Evolutionary conservation across 1,140 invertebrate genomes (phyloP).

Genomic region (Drosophila orosa): DNA sequence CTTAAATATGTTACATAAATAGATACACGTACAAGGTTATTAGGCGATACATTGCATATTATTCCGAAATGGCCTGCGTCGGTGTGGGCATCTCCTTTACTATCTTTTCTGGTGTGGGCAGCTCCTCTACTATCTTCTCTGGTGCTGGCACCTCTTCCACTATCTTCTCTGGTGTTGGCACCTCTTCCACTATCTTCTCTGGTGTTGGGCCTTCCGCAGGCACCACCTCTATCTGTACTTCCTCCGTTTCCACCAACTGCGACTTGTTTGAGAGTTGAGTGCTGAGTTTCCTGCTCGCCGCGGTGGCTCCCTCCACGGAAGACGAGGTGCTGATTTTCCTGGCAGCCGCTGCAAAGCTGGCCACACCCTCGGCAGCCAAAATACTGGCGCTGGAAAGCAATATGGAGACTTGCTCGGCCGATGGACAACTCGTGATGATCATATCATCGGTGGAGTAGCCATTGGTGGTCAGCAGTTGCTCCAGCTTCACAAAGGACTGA

Average conservation of each 20-base stretch:
- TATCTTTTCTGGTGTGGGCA: constrained; percentile 2
- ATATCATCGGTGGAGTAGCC: constrained; percentile 92
- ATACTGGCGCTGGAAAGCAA: constrained; percentile 91
- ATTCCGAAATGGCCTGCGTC: constrained; percentile 19
- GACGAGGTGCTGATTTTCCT: constrained; percentile 77
- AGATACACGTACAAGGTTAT: constrained; percentile 49
- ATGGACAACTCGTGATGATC: constrained; percentile 93
- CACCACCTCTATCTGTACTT: constrained; percentile 13
- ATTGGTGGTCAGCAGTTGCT: constrained; percentile 89
- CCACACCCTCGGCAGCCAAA: constrained; percentile 83
- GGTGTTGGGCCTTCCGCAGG: background rate
- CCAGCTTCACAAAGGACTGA: constrained; percentile 92
- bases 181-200: constrained; percentile 12
- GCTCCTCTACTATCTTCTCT: constrained; percentile 13
- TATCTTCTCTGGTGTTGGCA: constrained; percentile 4
- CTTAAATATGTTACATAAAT: constrained; percentile 59
- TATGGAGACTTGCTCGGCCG: constrained; percentile 96
- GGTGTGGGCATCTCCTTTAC: background rate
- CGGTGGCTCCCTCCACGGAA: constrained; percentile 46
- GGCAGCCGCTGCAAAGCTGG: constrained; percentile 70
- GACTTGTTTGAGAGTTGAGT: constrained; percentile 50
- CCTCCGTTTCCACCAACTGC: constrained; percentile 22
- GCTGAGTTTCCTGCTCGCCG: constrained; percentile 54
- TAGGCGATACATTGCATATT: constrained; percentile 46
- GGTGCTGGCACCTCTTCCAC: background rate